Base-by-base conservation (phyloP, 64 coral and sea anemone species). In the Acropora tenuis region DNA sequence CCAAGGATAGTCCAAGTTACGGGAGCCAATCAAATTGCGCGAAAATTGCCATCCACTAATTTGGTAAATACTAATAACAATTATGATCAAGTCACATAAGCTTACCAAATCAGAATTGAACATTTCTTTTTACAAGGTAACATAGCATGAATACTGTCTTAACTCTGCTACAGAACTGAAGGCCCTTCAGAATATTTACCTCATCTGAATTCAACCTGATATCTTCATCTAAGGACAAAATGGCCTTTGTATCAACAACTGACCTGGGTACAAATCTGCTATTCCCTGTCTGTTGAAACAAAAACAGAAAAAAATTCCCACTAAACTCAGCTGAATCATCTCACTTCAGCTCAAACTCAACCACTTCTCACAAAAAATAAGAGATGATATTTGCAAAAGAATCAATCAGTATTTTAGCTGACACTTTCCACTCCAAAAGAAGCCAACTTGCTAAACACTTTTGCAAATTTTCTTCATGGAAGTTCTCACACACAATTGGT, bases 221-320 rank as follows among this genome's bases (percentile, higher is more conserved):
- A 80, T 96, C 94, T 58, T 96, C 97, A 89, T 99, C 93, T 48
- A 99, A 57, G 3, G 97, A 99, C 47, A 99, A 93, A 58, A 99
- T 91, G 43, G 94, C 97, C 89, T 88, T 89, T 43, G 94, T 99
- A 73, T 93, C 91, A 63, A 99, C 50, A 43, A 99, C n/a, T 41
- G 91, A 48, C 58, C 91, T 93, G 75, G 83, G 88, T 2, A 86
- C 30, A 82, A 99, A 90, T 47, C 91, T 78, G 13, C 82, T 88
- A 43, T 99, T 93, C 84, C 76, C 75, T 79, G 80, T 86, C 97
- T 99, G 30, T 30, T 30, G 30, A 30, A 30, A 30, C 30, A 30
- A 30, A 30, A 30, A 30, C 30, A 30, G 77, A 42, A 80, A 55
- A 84, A 63, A 13, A 63, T 3, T 63, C 10, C 30, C 30, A 30